A percentile compares a stretch with the other conserved stretches of the same genome.
Conservation (phyloP, 2,888 invertebrate species). For the Lamellibrachia satsuma region DNA sequence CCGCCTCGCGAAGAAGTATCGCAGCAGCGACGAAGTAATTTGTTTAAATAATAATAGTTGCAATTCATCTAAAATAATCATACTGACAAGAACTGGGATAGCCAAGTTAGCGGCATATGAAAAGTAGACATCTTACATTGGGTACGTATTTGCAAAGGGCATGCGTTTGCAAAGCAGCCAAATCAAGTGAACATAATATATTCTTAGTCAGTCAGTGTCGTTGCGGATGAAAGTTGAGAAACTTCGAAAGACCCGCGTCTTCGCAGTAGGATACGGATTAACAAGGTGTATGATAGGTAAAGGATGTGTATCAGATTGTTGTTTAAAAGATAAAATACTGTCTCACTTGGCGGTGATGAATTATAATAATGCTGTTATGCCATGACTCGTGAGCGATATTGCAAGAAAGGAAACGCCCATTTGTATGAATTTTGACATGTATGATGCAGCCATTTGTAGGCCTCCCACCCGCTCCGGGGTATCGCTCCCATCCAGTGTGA, state of each 20-base stretch:
- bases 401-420: too few relatives aligned
- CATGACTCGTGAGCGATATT: too few relatives aligned
- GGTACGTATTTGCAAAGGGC: background rate
- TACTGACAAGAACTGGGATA: background rate
- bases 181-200: background rate
- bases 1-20: background rate
- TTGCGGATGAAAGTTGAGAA: background rate
- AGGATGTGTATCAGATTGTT: too few relatives aligned
- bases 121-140: background rate
- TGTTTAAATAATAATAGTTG: background rate
- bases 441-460: too few relatives aligned
- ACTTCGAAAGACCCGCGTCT: background rate
- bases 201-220: background rate
- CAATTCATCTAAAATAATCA: background rate
- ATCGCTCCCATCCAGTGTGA: too few relatives aligned
- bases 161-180: background rate
- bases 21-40: background rate
- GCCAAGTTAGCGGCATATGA: background rate
- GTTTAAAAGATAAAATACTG: too few relatives aligned
- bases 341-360: too few relatives aligned
- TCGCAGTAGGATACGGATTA: too few relatives aligned
- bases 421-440: too few relatives aligned
- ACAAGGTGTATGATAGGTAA: too few relatives aligned
- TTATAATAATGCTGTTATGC: too few relatives aligned
- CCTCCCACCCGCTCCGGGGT: too few relatives aligned